Evolutionary conservation across 2,888 invertebrate species (phyloP), one percentile per base, ranked within the genome.

Genomic region (Piscicola geometra): DNA sequence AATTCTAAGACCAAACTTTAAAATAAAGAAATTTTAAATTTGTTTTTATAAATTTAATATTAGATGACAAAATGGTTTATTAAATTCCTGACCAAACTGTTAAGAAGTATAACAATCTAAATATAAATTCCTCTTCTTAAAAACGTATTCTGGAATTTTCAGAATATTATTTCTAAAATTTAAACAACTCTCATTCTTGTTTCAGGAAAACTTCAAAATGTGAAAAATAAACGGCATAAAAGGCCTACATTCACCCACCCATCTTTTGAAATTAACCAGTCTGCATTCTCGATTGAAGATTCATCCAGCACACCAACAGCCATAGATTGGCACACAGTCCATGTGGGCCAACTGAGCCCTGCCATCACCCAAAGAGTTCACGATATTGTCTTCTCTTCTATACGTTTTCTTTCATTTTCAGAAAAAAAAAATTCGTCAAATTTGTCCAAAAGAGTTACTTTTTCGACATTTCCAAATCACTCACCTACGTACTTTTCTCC

Each of bases 151-250:
- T n/a, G n/a, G n/a, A n/a, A n/a, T n/a, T n/a, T n/a, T n/a, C n/a
- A n/a, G n/a, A n/a, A n/a, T n/a, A n/a, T n/a, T n/a, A n/a, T n/a
- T n/a, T n/a, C n/a, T n/a, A n/a, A n/a, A n/a, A n/a, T n/a, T n/a
- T n/a, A n/a, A n/a, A n/a, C n/a, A n/a, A n/a, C n/a, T n/a, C n/a
- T n/a, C n/a, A n/a, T n/a, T n/a, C n/a, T n/a, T n/a, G n/a, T n/a
- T n/a, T n/a, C 41, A 41, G 60, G 60, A 25, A 21, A 56, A 56
- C 60, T 56, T 56, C 60, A 21, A 21, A 56, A 56, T 25, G 60
- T 56, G 5, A 3, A 25, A 18, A n/a, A 21, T 21, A 5, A 41
- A 15, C 41, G 41, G 41, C 41, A 5, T 9, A 41, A 5, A 9
- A 9, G n/a, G 5, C 60, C 5, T 56, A n/a, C 60, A 5, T 56